phyloP scores from a whole-genome alignment of 2,888 invertebrate species.

The Nomada ruficornis region DNA sequence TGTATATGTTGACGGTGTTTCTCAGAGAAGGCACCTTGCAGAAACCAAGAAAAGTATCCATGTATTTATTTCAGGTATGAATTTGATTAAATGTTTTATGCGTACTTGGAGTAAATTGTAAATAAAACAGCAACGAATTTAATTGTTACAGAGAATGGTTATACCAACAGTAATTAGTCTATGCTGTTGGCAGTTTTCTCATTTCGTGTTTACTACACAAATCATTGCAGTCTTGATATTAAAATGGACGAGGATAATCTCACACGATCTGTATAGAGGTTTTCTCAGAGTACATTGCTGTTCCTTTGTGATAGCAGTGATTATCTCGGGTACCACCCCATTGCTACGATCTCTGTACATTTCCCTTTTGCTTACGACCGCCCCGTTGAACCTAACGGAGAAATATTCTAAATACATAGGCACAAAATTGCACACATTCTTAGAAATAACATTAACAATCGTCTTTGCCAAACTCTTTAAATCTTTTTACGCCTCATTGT shows the following conservation, averaged over 20 bases:
- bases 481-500: slow-evolving; percentile 61
- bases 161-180: slow-evolving; percentile 83
- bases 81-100: background rate
- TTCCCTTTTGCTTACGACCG: slow-evolving; percentile 81
- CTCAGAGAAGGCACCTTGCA: slow-evolving; percentile 66
- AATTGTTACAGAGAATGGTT: slow-evolving; percentile 76
- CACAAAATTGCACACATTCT: slow-evolving; percentile 32
- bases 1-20: slow-evolving; percentile 87
- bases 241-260: slow-evolving; percentile 87
- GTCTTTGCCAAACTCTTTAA: slow-evolving; percentile 73
- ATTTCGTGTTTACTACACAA: slow-evolving; percentile 92
- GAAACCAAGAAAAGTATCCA: background rate
- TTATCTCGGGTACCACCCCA: slow-evolving; percentile 80
- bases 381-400: background rate
- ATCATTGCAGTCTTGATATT: slow-evolving; percentile 89
- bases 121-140: background rate
- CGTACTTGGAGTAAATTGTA: too few species aligned
- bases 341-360: slow-evolving; percentile 85
- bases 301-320: slow-evolving; percentile 4
- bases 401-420: background rate
- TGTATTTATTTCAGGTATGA: slow-evolving; percentile 43
- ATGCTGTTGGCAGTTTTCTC: slow-evolving; percentile 92
- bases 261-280: slow-evolving; percentile 82
- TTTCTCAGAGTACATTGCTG: slow-evolving; percentile 69
- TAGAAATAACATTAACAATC: slow-evolving; percentile 75